Conservation (phyloP, 2,797 vertebrate species). For the Ptychadena robeensis region DNA sequence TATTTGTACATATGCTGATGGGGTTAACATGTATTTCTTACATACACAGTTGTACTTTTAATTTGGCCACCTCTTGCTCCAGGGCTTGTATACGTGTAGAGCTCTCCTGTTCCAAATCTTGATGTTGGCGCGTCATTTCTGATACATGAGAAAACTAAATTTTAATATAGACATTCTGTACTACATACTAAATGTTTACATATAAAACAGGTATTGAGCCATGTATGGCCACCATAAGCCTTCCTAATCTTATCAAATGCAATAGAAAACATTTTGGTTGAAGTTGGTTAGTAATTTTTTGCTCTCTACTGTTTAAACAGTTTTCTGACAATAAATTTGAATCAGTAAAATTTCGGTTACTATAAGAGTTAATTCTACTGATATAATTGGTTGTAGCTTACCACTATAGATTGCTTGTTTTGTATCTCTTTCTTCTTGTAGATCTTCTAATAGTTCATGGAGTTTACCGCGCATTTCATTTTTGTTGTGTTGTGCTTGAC, state of each 20-base stretch:
- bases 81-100: slow-evolving; percentile 68
- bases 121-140: slow-evolving; percentile 76
- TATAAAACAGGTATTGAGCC: not conserved
- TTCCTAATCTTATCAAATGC: too few species aligned
- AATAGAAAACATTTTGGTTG: too few species aligned
- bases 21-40: not conserved
- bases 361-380: too few species aligned
- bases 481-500: slow-evolving; percentile 67
- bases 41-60: slow-evolving; percentile 74
- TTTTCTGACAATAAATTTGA: too few species aligned
- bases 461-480: slow-evolving; percentile 69
- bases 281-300: too few species aligned
- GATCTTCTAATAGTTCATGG: slow-evolving; percentile 70
- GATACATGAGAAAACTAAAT: slow-evolving; percentile 2
- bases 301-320: too few species aligned
- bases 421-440: slow-evolving; percentile 72
- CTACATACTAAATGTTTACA: not conserved
- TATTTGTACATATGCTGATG: not conserved
- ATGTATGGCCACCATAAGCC: not conserved
- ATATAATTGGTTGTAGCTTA: too few species aligned
- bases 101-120: slow-evolving; percentile 71
- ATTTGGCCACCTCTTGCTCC: slow-evolving; percentile 70
- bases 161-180: not conserved
- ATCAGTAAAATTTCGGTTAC: too few species aligned
- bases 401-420: slow-evolving; percentile 76